phyloP scores from a whole-genome alignment of 2,888 invertebrate species.

The Eudemis profundana region DNA sequence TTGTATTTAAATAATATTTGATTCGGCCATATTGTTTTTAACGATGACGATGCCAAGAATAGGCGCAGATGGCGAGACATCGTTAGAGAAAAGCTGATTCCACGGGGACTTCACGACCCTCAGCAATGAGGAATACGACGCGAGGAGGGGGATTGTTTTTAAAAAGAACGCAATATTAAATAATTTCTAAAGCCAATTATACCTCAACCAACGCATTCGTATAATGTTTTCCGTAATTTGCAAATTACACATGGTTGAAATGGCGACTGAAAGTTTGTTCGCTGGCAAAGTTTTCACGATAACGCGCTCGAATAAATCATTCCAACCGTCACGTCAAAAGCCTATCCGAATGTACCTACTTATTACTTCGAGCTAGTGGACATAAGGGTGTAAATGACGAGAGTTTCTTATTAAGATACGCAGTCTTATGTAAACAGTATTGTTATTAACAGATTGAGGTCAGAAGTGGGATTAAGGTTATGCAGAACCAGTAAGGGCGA shows the following conservation, averaged over 20 bases:
- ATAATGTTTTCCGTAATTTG: conserved; percentile 17
- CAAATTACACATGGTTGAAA: conserved; percentile 28
- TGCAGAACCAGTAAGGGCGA: conserved; percentile 53
- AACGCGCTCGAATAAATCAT: conserved; percentile 29
- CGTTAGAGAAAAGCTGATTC: too few relatives aligned
- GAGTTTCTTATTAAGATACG: too few relatives aligned
- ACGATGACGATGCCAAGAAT: too few relatives aligned
- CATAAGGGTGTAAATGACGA: neutral
- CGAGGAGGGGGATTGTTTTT: too few relatives aligned
- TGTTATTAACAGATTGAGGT: conserved; percentile 50
- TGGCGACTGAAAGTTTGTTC: conserved; percentile 24
- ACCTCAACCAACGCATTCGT: neutral
- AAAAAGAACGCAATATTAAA: neutral
- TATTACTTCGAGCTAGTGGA: neutral
- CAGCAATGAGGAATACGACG: too few relatives aligned
- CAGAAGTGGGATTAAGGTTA: conserved; percentile 57
- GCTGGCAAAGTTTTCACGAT: conserved; percentile 21
- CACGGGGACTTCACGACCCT: too few relatives aligned
- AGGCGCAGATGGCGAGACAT: too few relatives aligned
- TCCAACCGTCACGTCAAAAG: neutral
- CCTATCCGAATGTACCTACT: neutral
- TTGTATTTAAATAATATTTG: too few relatives aligned
- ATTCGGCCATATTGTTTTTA: too few relatives aligned
- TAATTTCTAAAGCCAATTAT: neutral
- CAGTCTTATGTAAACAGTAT: too few relatives aligned